phyloP scores from a whole-genome alignment of 2,888 invertebrate genomes.

The Ectobius pallidus region DNA sequence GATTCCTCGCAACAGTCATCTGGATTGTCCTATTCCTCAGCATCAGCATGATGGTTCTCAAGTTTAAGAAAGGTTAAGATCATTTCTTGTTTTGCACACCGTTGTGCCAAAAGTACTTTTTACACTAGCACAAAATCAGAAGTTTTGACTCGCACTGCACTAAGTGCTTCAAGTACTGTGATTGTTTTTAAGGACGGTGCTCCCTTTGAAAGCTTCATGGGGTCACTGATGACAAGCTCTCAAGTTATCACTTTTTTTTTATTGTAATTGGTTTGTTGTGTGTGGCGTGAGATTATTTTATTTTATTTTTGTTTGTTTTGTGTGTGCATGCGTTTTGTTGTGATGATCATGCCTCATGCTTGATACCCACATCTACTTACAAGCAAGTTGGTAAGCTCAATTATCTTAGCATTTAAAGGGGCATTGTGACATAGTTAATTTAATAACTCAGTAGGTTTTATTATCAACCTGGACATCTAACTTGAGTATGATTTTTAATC shows the following conservation, averaged over 20 bases:
- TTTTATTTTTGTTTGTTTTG: background rate
- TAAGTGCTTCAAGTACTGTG: background rate
- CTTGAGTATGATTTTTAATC: slow-evolving; percentile 9
- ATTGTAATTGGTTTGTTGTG: background rate
- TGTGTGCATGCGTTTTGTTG: background rate
- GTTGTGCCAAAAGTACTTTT: background rate
- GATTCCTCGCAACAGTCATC: slow-evolving; percentile 81
- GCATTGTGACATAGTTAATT: background rate
- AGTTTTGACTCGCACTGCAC: background rate
- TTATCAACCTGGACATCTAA: background rate
- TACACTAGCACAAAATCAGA: slow-evolving; percentile 3
- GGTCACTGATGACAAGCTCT: background rate
- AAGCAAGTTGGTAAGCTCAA: slow-evolving; percentile 12
- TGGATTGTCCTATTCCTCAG: slow-evolving; percentile 87
- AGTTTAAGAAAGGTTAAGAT: slow-evolving; percentile 75
- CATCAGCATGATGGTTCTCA: slow-evolving; percentile 79
- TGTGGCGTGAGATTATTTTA: too few relatives aligned
- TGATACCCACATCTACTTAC: background rate
- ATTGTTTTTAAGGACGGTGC: background rate
- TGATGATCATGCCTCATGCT: background rate
- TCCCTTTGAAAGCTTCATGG: background rate
- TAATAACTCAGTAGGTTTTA: background rate
- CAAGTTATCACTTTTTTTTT: background rate
- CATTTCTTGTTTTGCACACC: background rate
- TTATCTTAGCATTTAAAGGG: background rate